Percentiles rank a stretch among this genome's conserved stretches.
Evolutionary conservation across 2,113 vertebrate species (phyloP).

Genomic region (Microtus oregoni): DNA sequence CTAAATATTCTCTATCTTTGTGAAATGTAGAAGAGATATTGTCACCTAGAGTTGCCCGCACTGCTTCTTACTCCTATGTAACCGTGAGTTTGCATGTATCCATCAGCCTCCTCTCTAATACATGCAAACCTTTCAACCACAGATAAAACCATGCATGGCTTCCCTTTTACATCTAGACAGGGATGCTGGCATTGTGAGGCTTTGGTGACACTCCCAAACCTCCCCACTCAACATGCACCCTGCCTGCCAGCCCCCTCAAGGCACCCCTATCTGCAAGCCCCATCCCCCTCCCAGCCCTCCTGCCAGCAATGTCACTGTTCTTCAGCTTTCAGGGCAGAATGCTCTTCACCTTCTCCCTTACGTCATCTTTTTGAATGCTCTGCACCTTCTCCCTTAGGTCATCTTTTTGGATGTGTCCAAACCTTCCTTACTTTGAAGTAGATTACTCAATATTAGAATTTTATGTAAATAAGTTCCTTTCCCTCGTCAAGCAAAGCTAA

Average conservation of each 20-base stretch:
- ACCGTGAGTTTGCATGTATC: not conserved
- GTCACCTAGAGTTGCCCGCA: too few relatives aligned
- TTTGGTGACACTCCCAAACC: not conserved
- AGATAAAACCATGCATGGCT: not conserved
- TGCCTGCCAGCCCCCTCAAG: not conserved
- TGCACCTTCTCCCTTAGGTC: not conserved
- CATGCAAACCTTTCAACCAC: not conserved
- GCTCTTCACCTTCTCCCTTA: too few relatives aligned
- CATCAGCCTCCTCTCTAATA: not conserved
- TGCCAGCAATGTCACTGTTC: rapidly evolving
- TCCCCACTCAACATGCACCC: rapidly evolving
- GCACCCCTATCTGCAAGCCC: too few relatives aligned
- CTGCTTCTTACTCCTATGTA: not conserved
- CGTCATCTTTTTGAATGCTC: not conserved
- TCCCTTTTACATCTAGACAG: not conserved
- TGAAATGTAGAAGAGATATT: not conserved
- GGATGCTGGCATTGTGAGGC: not conserved
- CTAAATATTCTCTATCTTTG: not conserved
- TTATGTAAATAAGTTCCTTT: not conserved
- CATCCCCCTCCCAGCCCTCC: not conserved
- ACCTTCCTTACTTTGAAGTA: not conserved
- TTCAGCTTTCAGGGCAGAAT: not conserved
- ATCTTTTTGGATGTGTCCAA: not conserved
- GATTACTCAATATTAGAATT: not conserved
- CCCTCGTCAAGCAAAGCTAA: too few relatives aligned